These are phyloP conservation scores for Bradysia coprophila DNA, from an alignment of 1,140 invertebrate species.

Conservation along the genomic window DNA sequence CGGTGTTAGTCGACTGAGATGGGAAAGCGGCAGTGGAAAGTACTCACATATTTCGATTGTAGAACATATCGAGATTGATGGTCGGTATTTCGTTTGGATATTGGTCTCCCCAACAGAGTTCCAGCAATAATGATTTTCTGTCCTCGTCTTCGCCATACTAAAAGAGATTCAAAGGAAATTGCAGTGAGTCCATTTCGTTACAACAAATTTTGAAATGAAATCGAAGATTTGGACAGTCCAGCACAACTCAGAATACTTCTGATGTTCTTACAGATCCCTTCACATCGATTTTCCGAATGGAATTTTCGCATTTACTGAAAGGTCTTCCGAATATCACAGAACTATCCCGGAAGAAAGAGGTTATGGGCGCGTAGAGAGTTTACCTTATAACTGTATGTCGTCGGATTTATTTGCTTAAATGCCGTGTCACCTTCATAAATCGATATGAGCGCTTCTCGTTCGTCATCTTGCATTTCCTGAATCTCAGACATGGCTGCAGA, in stretches of 20 bases:
- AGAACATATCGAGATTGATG: slow-evolving; percentile 81
- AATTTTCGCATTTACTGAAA: too few relatives aligned
- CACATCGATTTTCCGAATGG: too few relatives aligned
- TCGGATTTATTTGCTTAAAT: slow-evolving; percentile 63
- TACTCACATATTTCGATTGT: slow-evolving; percentile 83
- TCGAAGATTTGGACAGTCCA: not conserved
- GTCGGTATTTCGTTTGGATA: slow-evolving; percentile 70
- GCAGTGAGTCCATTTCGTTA: not conserved
- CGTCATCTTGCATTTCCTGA: slow-evolving; percentile 60
- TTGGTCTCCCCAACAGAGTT: slow-evolving; percentile 65
- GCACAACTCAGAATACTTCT: too few relatives aligned
- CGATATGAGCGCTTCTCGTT: slow-evolving; percentile 74
- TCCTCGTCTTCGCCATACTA: slow-evolving; percentile 71
- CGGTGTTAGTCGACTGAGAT: too few relatives aligned
- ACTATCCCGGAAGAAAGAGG: too few relatives aligned
- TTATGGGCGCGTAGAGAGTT: slow-evolving; percentile 4
- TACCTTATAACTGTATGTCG: slow-evolving; percentile 83
- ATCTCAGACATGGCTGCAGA: too few relatives aligned
- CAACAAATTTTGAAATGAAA: too few relatives aligned
- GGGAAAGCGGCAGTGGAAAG: too few relatives aligned
- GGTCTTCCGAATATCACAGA: too few relatives aligned
- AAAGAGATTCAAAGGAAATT: slow-evolving; percentile 15
- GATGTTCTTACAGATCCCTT: too few relatives aligned
- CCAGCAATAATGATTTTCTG: slow-evolving; percentile 65
- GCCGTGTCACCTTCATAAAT: slow-evolving; percentile 86